phyloP scores from a whole-genome alignment of 2,113 vertebrate genomes.

The Calidris pygmaea region DNA sequence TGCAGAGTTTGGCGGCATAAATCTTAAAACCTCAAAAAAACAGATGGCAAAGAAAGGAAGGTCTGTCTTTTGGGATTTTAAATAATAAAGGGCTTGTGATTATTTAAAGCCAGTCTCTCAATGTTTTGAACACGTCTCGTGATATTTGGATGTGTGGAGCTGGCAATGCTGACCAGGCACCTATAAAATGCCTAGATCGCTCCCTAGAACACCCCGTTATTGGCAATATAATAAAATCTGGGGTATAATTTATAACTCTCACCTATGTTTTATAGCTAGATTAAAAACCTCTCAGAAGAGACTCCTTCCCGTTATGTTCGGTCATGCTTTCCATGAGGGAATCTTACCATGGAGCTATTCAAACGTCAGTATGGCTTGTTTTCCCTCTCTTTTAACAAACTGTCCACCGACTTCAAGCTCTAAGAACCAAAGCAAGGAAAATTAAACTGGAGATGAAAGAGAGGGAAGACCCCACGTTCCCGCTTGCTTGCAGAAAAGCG shows the following conservation, averaged over 20 bases:
- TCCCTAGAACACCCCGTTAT: neutral
- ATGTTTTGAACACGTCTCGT: neutral
- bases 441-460: neutral
- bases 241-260: neutral
- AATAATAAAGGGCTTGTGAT: constrained; percentile 39
- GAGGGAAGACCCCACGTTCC: neutral
- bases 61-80: constrained; percentile 18
- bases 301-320: neutral
- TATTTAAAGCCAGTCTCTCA: neutral
- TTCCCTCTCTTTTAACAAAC: neutral
- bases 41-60: constrained; percentile 40
- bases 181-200: neutral
- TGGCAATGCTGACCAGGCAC: accelerated
- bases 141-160: neutral
- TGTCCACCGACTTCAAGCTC: neutral
- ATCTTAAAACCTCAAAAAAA: constrained; percentile 54
- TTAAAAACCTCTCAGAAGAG: neutral
- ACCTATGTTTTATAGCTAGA: neutral
- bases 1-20: neutral
- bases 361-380: neutral
- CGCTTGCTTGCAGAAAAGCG: neutral
- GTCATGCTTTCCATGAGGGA: neutral
- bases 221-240: neutral
- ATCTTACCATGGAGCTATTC: neutral
- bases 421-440: neutral